Base-by-base conservation (phyloP, 2,888 invertebrate genomes). In the Acleris holmiana region DNA sequence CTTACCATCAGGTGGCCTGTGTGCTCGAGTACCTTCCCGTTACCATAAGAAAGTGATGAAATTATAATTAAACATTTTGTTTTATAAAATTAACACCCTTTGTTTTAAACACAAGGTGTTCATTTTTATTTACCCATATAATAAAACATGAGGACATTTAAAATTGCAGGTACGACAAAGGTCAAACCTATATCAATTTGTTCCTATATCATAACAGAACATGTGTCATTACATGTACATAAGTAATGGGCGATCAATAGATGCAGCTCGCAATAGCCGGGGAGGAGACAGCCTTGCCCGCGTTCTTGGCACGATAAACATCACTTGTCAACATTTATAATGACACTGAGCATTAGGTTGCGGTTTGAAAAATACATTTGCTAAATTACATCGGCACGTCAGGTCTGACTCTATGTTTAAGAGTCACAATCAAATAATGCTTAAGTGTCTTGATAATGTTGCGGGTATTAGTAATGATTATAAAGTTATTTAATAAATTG, bases 201-300 rank as follows among this genome's bases (percentile, higher is more conserved):
- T 44, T 41, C 25, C 53, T 54, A 59, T 57, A 66, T 66, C 61
- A 66, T 61, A 66, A 56, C 61, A 25, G 58, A 65, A 55, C 65
- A 65, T 60, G 51, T 66, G 66, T 66, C 66, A 66, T 66, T 61
- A 66, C 61, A 46, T 51, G 21, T 46, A 61, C 49, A 60, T 55
- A 65, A 57, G 64, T 59, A 54, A 60, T 55, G 50, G 46, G 57
- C 40, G 48, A 66, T 66, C 66, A 49, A 66, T 66, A 66, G 66
- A 66, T 64, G 64, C 60, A 59, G 17, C 51, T 64, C 51, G 53
- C 63, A 57, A 63, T 67, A 68, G 69, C 68, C 67, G 73, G 79
- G 84, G 83, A 83, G 84, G 83, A 79, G 84, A 73, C 79, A 80
- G 68, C 86, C 86, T 86, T 85, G 86, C 84, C 79, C 85, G 83